phyloP scores from a whole-genome alignment of 2,888 invertebrate genomes.

The Augiades crinisus region DNA sequence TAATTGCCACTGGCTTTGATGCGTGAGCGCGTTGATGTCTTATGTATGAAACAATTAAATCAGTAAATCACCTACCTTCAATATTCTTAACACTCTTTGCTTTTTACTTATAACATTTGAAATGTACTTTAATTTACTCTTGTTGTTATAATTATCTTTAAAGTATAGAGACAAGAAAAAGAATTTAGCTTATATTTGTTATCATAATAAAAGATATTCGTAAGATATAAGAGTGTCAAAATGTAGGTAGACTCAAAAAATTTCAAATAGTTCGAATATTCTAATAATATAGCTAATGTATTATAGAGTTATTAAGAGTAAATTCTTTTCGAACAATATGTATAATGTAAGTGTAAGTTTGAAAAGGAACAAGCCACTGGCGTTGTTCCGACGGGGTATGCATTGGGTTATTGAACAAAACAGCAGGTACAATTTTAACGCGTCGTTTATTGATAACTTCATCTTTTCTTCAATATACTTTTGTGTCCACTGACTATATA shows the following conservation, averaged over 20 bases:
- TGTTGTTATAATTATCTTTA: too few species aligned
- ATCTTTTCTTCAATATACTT: slow-evolving; percentile 78
- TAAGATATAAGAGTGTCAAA: too few species aligned
- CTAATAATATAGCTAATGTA: too few species aligned
- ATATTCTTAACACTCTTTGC: neutral
- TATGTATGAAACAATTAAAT: slow-evolving; percentile 14
- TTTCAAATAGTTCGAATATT: too few species aligned
- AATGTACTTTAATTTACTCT: neutral
- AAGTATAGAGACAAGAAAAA: too few species aligned
- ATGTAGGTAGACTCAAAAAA: neutral
- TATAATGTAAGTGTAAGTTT: neutral
- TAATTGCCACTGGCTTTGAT: slow-evolving; percentile 7
- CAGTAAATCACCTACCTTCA: neutral
- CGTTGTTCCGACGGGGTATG: slow-evolving; percentile 29
- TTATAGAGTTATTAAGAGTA: too few species aligned
- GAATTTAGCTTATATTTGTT: too few species aligned
- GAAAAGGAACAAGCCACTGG: slow-evolving; percentile 12
- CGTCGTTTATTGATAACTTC: slow-evolving; percentile 80
- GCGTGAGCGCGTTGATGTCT: slow-evolving; percentile 24
- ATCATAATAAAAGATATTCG: too few species aligned
- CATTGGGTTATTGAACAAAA: slow-evolving; percentile 65
- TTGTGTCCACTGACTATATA: slow-evolving; percentile 82
- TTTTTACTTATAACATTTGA: neutral
- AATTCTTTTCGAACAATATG: too few species aligned
- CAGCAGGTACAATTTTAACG: slow-evolving; percentile 74